These are phyloP conservation scores for Stegodyphus mimosarum DNA, from an alignment of 1,140 invertebrate species.

Conservation along the genomic window DNA sequence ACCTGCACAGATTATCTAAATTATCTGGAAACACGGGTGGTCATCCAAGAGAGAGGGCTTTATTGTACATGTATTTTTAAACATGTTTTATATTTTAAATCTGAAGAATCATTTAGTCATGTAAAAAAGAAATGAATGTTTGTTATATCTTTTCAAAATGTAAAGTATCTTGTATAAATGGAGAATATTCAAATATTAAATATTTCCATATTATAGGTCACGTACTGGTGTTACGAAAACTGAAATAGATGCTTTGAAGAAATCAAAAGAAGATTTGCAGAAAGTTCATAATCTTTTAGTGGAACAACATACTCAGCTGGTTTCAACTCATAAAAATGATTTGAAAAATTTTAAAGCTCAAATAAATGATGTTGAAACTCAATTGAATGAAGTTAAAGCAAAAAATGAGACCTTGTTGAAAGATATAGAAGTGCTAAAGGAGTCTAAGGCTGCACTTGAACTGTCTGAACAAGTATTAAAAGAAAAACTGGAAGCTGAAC, in stretches of 20 bases:
- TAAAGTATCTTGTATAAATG: too few relatives aligned
- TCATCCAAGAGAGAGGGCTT: too few relatives aligned
- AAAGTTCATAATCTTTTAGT: conserved; percentile 27
- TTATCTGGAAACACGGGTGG: too few relatives aligned
- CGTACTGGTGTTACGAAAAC: conserved; percentile 10
- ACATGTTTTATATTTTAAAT: too few relatives aligned
- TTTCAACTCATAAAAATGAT: conserved; percentile 30
- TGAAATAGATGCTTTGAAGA: conserved; percentile 38
- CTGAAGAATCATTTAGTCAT: too few relatives aligned
- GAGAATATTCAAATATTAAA: too few relatives aligned
- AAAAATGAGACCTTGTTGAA: conserved; percentile 18
- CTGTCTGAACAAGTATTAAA: conserved; percentile 14
- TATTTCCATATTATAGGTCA: conserved; percentile 9
- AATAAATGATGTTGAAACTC: conserved; percentile 19
- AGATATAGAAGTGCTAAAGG: conserved; percentile 22
- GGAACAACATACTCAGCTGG: conserved; percentile 38
- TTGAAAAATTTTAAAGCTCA: conserved; percentile 20
- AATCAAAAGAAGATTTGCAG: conserved; percentile 44
- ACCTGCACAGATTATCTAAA: too few relatives aligned
- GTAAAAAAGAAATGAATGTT: too few relatives aligned
- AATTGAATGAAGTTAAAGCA: conserved; percentile 9
- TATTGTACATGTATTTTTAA: too few relatives aligned
- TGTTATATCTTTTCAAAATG: too few relatives aligned
- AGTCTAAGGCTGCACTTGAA: conserved; percentile 16
- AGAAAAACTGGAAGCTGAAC: conserved; percentile 28